Evolutionary conservation across 1,140 invertebrate genomes (phyloP).

Genomic region (roundworm (Caenorhabditis elegans)): DNA sequence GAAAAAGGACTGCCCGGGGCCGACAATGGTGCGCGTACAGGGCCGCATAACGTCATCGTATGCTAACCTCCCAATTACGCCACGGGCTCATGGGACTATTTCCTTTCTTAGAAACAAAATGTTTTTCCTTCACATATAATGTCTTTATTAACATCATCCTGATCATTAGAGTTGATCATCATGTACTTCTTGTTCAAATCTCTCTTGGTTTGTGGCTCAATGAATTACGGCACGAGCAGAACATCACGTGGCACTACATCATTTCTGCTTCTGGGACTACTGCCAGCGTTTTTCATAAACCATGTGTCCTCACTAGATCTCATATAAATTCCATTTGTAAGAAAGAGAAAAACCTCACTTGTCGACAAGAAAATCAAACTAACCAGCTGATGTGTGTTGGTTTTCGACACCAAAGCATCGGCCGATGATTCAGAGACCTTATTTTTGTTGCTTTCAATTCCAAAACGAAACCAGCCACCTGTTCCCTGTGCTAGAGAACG

Average conservation of each 20-base stretch:
- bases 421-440: background rate
- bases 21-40: background rate
- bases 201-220: background rate
- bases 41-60: background rate
- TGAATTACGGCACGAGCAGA: background rate
- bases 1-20: background rate
- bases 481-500: background rate
- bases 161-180: too few species aligned
- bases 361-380: background rate
- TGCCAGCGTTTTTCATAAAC: background rate
- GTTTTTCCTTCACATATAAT: too few species aligned
- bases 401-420: background rate
- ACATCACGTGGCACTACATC: background rate
- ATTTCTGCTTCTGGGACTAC: background rate
- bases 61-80: background rate
- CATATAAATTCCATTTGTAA: background rate
- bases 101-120: background rate
- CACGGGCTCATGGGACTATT: background rate
- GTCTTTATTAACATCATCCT: too few species aligned
- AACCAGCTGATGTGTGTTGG: background rate
- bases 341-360: background rate
- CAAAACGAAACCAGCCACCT: background rate
- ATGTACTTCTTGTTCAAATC: background rate
- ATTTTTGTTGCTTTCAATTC: background rate
- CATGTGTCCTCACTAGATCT: slow-evolving; percentile 1